These are phyloP conservation scores for Xestia sexstrigata DNA, from an alignment of 2,888 invertebrate species.

Conservation along the genomic window DNA sequence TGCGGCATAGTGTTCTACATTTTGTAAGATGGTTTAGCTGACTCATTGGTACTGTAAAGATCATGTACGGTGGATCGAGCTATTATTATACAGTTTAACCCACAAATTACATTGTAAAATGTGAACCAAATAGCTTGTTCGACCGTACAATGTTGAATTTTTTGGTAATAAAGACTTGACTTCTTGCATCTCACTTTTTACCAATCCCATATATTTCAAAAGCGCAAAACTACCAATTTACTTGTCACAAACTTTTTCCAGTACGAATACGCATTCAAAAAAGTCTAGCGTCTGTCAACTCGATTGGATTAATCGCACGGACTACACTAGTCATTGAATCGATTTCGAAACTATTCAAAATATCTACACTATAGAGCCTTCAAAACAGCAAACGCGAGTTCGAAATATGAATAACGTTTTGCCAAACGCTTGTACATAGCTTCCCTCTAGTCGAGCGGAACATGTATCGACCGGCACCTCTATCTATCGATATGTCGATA, in stretches of 20 bases:
- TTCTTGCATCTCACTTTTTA: not conserved
- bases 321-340: conserved; percentile 19
- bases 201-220: not conserved
- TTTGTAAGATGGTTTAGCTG: not conserved
- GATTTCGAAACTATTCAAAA: conserved; percentile 43
- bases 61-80: too few species aligned
- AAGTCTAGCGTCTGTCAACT: conserved; percentile 15
- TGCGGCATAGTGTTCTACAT: not conserved
- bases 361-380: conserved; percentile 18
- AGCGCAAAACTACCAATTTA: conserved; percentile 8
- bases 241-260: conserved; percentile 18
- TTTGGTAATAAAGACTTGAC: not conserved
- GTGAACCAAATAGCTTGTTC: too few species aligned
- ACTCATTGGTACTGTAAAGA: not conserved
- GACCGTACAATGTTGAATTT: too few species aligned
- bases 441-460: conserved; percentile 53
- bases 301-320: conserved; percentile 35
- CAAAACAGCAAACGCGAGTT: conserved; percentile 36
- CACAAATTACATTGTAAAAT: too few species aligned
- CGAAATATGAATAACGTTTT: conserved; percentile 57
- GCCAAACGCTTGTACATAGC: conserved; percentile 51
- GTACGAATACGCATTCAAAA: conserved; percentile 14
- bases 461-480: conserved; percentile 53
- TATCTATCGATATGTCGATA: conserved; percentile 56
- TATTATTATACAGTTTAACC: too few species aligned